Base-by-base conservation (phyloP, 2,797 vertebrate species). In the Cryptoblepharus egeriae region DNA sequence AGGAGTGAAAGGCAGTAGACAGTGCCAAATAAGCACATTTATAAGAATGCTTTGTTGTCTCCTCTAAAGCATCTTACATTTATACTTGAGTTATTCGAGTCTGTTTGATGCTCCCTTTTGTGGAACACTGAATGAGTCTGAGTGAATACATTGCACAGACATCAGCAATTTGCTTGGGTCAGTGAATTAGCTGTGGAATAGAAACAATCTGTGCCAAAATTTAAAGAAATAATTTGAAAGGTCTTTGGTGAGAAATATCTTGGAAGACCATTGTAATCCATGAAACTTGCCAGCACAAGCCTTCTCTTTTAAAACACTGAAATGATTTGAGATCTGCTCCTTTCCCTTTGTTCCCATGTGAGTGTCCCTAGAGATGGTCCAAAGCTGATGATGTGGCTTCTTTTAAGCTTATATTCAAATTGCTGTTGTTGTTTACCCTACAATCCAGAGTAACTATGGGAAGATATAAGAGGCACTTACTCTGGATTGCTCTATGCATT, bases 21-120 rank as follows among this genome's bases (percentile, higher is more conserved):
- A 82, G 78, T 86, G 85, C 88, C 83, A 81, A 32, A 83, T 0
- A 0, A 63, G 0, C 67, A 52, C 3, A 72, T 55, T 32, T 0
- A 11, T 30, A 57, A 73, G 24, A 24, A 5, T 69, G 24, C 88
- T 74, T 72, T 74, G 57, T 82, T 76, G 82, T 67, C 67, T 73
- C 20, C 77, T 84, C 81, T 69, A 76, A 77, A 80, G 49, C 45
- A 61, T 22, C 28, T 45, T 35, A 7, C 0, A 1, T 4, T 69
- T 77, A 79, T 82, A 60, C 73, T 3, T 18, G 18, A 75, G 73
- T 9, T 28, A 55, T 77, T 79, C 32, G n/a, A 30, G 7, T 65
- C 45, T 81, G 64, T 88, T 75, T 85, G 80, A 88, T 76, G 64
- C 58, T 88, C 82, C 70, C 52, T 22, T 88, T 71, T 75, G 80